Evolutionary conservation across 2,797 vertebrate species (phyloP).

Genomic region (Emydoidea blandingii): DNA sequence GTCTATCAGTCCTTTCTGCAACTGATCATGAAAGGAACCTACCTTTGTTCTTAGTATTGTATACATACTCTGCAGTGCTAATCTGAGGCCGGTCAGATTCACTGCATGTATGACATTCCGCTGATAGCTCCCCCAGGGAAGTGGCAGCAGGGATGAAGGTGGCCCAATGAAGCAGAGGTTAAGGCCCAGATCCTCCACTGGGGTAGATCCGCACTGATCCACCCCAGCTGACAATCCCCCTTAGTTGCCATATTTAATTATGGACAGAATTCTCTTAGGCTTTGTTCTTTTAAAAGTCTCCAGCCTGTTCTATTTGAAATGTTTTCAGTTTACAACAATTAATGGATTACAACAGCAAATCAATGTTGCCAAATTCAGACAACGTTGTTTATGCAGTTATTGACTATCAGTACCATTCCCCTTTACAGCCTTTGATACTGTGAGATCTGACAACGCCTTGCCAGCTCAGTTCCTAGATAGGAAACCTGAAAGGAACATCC

Average conservation of each 20-base stretch:
- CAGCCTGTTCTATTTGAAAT: neutral
- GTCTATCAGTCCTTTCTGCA: neutral
- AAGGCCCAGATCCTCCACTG: neutral
- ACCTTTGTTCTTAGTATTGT: neutral
- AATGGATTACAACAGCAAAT: constrained; percentile 14
- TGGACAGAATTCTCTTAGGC: neutral
- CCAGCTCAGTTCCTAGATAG: neutral
- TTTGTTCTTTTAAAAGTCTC: constrained; percentile 25
- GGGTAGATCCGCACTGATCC: neutral
- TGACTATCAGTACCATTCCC: neutral
- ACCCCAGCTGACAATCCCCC: neutral
- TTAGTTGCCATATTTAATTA: neutral
- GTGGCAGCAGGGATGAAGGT: neutral
- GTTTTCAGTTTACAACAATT: neutral
- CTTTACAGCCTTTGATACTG: neutral
- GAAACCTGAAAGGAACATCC: neutral
- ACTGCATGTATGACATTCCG: neutral
- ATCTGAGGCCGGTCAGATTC: neutral
- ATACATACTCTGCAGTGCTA: neutral
- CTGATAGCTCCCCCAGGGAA: neutral
- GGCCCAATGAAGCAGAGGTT: neutral
- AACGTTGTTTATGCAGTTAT: neutral
- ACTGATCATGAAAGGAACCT: neutral
- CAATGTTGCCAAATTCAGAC: neutral
- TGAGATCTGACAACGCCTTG: neutral